A percentile compares a stretch with the other conserved stretches of the same genome.
phyloP scores from a whole-genome alignment of 2,113 vertebrate genomes.

The Ceuthmochares aereus region DNA sequence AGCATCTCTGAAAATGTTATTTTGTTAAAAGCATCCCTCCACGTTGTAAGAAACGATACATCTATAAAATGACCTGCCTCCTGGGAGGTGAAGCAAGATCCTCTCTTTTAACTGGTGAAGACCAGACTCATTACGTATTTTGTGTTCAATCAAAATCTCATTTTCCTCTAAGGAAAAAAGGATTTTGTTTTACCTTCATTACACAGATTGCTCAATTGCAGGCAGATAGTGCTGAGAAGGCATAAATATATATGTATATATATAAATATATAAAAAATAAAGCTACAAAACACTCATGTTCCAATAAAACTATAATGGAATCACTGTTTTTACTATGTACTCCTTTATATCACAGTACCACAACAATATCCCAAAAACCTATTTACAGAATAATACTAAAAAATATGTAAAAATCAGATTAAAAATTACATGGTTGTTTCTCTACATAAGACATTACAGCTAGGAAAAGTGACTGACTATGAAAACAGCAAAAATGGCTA shows the following conservation, averaged over 20 bases:
- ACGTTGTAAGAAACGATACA: background rate
- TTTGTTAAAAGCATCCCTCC: background rate
- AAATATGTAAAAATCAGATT: background rate
- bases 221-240: background rate
- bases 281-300: background rate
- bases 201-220: background rate
- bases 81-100: background rate
- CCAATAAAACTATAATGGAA: background rate
- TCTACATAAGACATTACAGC: constrained; percentile 63
- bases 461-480: constrained; percentile 2
- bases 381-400: background rate
- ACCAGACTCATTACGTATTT: background rate
- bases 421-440: constrained; percentile 29
- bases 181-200: background rate
- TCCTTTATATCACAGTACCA: background rate
- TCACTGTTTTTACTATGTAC: background rate
- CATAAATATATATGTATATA: background rate
- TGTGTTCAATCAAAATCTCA: background rate
- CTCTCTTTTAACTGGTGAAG: background rate
- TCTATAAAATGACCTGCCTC: background rate
- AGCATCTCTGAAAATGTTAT: background rate
- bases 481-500: background rate
- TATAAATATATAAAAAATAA: background rate
- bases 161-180: background rate
- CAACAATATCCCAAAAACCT: background rate